phyloP scores from a whole-genome alignment of 2,888 invertebrate genomes.

The Plagodis pulveraria region DNA sequence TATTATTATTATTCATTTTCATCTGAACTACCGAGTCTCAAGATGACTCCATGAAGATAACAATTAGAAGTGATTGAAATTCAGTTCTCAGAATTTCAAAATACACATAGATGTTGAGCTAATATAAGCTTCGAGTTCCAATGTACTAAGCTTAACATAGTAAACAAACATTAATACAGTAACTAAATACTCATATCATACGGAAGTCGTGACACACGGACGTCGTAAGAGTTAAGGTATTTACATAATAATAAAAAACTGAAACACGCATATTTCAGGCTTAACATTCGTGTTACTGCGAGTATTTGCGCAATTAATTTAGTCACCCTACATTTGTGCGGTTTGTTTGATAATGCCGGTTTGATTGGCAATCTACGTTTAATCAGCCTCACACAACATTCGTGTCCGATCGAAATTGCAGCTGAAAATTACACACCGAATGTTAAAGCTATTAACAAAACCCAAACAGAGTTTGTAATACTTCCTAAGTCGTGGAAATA shows the following conservation, averaged over 20 bases:
- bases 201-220: slow-evolving; percentile 18
- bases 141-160: too few species aligned
- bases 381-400: slow-evolving; percentile 35
- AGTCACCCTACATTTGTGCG: slow-evolving; percentile 31
- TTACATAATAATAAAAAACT: slow-evolving; percentile 20
- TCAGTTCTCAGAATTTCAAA: too few species aligned
- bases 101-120: too few species aligned
- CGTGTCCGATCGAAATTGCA: slow-evolving; percentile 30
- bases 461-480: slow-evolving; percentile 25
- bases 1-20: too few species aligned
- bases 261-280: slow-evolving; percentile 20
- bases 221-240: slow-evolving; percentile 16
- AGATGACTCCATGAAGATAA: too few species aligned
- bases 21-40: too few species aligned
- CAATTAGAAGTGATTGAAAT: too few species aligned
- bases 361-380: slow-evolving; percentile 38
- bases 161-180: neutral
- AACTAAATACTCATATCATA: slow-evolving; percentile 5
- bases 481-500: slow-evolving; percentile 30
- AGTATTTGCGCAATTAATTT: slow-evolving; percentile 30
- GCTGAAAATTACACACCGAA: slow-evolving; percentile 33
- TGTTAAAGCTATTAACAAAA: slow-evolving; percentile 26
- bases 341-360: slow-evolving; percentile 38
- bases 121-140: too few species aligned
- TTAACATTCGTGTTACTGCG: slow-evolving; percentile 12